A percentile compares a stretch with the other conserved stretches of the same genome.
These are phyloP conservation scores for Eledona agricola DNA, from an alignment of 2,888 invertebrate species.

Conservation along the genomic window DNA sequence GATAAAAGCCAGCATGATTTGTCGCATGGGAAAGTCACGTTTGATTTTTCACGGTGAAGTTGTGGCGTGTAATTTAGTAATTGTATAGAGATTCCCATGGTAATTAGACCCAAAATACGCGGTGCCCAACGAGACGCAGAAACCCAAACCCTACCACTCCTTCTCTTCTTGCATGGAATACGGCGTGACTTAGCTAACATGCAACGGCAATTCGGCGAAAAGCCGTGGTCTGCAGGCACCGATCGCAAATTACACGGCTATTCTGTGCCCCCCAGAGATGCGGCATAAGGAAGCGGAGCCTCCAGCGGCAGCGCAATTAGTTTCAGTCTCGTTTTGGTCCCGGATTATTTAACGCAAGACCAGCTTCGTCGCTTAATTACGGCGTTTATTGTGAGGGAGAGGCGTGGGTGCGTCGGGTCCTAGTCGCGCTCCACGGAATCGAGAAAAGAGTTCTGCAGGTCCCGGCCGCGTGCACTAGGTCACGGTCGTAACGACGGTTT, in stretches of 20 bases:
- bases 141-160: too few species aligned
- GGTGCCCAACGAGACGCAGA: too few species aligned
- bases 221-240: too few species aligned
- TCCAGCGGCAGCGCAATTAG: constrained; percentile 3
- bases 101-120: too few species aligned
- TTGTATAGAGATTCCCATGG: too few species aligned
- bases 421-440: constrained; percentile 24
- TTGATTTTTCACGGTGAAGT: too few species aligned
- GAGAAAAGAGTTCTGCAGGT: constrained; percentile 34
- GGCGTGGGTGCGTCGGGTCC: constrained; percentile 21
- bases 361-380: constrained; percentile 8
- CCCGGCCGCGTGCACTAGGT: constrained; percentile 44
- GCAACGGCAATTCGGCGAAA: constrained; percentile 1
- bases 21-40: too few species aligned
- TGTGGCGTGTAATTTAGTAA: too few species aligned
- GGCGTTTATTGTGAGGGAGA: constrained; percentile 14
- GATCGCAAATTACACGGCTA: not conserved
- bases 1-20: too few species aligned
- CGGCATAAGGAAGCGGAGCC: constrained; percentile 4
- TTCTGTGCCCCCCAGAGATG: not conserved
- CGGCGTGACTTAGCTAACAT: too few species aligned
- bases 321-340: constrained; percentile 6
- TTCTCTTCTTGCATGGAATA: too few species aligned
- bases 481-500: constrained; percentile 50
- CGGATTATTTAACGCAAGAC: constrained; percentile 25